Evolutionary conservation across 1,140 invertebrate species (phyloP), one percentile per base, ranked within the genome.

Genomic region (Camponotus pennsylvanicus): DNA sequence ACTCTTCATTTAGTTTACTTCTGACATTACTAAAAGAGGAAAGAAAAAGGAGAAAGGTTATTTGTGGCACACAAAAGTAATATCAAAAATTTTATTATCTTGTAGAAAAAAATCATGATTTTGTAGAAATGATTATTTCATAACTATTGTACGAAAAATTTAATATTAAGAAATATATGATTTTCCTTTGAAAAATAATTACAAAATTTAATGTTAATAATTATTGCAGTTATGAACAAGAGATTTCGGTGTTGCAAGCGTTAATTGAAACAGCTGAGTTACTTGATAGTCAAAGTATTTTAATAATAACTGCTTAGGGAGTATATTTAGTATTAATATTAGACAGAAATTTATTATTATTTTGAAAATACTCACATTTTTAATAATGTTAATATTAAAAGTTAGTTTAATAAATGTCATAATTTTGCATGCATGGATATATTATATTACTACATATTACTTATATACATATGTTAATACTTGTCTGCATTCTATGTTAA

Each of bases 11-110:
- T 83, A 75, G 61, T 73, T 37, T 32, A 37, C 57, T 21, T 15
- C 34, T 13, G 34, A n/a, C 27, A 40, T 61, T 45, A 42, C 13
- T 32, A 42, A 61, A 61, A 27, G 15, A 15, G 13, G 69, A 15
- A 63, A 27, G 42, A 3, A 15, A 49, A 49, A 5, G 9, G 49
- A 1, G 15, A 18, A 7, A 32, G 8, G 40, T 21, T 42, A 73
- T 73, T 73, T 82, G n/a, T 45, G 45, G 45, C 37, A 52, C 37
- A 6, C 21, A 42, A 32, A 73, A 18, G 15, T 45, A 18, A 40
- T 61, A 83, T 83, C 34, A 73, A 83, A 83, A 73, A 75, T 83
- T 75, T 42, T 32, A 83, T 83, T 63, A 83, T 21, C 18, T 6
- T 9, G 32, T n/a, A 13, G 8, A 32, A 45, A 27, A 18, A n/a